phyloP scores from a whole-genome alignment of 2,113 vertebrate genomes.

The Sebastes schlegelii region DNA sequence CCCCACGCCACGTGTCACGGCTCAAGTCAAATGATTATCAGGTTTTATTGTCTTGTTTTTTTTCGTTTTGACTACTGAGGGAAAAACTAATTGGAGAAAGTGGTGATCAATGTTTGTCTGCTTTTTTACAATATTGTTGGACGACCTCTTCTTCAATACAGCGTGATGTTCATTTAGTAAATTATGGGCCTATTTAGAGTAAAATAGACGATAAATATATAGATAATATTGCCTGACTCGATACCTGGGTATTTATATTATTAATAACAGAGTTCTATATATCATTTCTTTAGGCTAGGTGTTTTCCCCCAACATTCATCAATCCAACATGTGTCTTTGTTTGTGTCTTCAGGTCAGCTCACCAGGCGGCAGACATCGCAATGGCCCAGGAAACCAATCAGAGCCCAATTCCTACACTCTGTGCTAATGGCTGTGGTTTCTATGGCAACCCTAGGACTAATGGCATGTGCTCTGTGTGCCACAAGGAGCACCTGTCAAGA shows the following conservation, averaged over 20 bases:
- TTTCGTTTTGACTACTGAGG: neutral
- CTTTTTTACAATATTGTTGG: neutral
- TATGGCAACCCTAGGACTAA: conserved; percentile 92
- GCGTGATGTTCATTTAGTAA: too few species aligned
- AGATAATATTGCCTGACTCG: too few species aligned
- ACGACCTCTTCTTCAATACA: too few species aligned
- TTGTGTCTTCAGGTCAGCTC: conserved; percentile 53
- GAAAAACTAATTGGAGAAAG: neutral
- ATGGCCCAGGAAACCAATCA: conserved; percentile 95
- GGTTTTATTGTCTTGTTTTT: neutral
- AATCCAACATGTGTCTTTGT: conserved; percentile 1
- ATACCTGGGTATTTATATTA: too few species aligned
- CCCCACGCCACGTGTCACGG: neutral
- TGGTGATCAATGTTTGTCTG: neutral
- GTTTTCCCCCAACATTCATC: neutral
- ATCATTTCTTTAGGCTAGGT: too few species aligned
- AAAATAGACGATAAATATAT: too few species aligned
- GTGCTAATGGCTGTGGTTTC: conserved; percentile 90
- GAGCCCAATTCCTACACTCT: conserved; percentile 89
- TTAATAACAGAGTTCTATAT: too few species aligned
- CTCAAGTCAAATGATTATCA: neutral
- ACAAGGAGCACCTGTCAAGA: conserved; percentile 90
- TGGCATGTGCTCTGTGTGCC: conserved; percentile 93
- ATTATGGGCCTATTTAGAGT: too few species aligned
- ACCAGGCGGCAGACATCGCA: conserved; percentile 53